Evolutionary conservation across 1,140 invertebrate genomes (phyloP), one percentile per base, ranked within the genome.

Genomic region (Lutraria rhynchaena): DNA sequence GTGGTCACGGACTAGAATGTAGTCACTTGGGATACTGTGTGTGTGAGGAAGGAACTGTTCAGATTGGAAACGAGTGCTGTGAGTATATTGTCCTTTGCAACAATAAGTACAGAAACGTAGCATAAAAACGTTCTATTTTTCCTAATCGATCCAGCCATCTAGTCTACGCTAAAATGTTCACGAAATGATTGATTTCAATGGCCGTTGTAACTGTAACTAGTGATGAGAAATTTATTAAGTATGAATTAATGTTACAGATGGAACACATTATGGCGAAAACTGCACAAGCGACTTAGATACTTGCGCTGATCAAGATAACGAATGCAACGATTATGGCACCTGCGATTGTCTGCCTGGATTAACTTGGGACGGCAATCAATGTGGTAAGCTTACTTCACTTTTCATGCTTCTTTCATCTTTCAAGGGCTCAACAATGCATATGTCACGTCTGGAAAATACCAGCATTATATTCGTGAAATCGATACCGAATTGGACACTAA

Each of bases 281-380:
- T 60, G 57, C 24, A 60, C 57, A 24, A 60, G 19, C 37, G 29
- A 35, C 37, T 3, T 60, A n/a, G 37, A 35, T 33, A 60, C 57
- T 1, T 60, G 57, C 29, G 5, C 24, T 2, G 57, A 60, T 35
- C 13, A 60, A 19, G n/a, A 60, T 33, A 33, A 29, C n/a, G 29
- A 4, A 5, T 60, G 57, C 22, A 60, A 60, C n/a, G 57, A n/a
- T n/a, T n/a, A 33, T 15, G 37, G 29, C 15, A 60, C 37, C 37
- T 60, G 57, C n/a, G 31, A 33, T 33, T 60, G 57, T 19, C 33
- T 4, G 17, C 4, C n/a, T 33, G 57, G 29, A 4, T 60, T 60
- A 13, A 15, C n/a, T 5, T 60, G 57, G 57, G 37, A 60, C 24
- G 57, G 57, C 11, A 60, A 29, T 1, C 19, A 4, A 17, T 60